Conservation (phyloP, 1,140 invertebrate genomes). For the Ridgeia piscesae region DNA sequence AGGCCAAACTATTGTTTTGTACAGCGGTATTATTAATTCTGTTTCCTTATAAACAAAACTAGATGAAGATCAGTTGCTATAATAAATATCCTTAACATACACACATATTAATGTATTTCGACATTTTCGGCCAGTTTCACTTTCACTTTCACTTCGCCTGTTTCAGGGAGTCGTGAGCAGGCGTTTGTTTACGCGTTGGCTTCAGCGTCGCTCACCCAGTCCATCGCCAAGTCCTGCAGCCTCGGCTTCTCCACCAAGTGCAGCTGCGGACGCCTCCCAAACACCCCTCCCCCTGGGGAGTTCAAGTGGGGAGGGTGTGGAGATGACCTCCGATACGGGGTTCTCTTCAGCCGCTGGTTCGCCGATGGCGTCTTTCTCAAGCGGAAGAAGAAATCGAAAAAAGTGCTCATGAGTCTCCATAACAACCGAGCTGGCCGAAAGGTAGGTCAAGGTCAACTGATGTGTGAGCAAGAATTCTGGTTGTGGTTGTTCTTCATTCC, state of each 20-base stretch:
- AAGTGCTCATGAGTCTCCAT: conserved; percentile 61
- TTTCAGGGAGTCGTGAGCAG: conserved; percentile 73
- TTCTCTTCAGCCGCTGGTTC: conserved; percentile 24
- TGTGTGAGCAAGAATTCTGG: no score
- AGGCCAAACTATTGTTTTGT: no score
- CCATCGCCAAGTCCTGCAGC: conserved; percentile 71
- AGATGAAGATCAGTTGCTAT: no score
- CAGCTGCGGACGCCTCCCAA: conserved; percentile 67
- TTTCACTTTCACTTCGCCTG: no score
- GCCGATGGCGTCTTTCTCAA: conserved; percentile 16
- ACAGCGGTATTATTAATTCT: no score
- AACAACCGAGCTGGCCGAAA: conserved; percentile 62
- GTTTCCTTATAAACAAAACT: no score
- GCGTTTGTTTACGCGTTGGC: conserved; percentile 74
- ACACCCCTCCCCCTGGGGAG: conserved; percentile 61
- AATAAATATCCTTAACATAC: no score
- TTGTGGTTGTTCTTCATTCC: no score
- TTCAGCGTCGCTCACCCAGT: conserved; percentile 71
- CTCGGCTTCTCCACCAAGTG: conserved; percentile 69
- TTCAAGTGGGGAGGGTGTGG: conserved; percentile 76
- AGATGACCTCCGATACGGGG: conserved; percentile 59
- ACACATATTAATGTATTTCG: no score
- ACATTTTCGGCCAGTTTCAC: no score
- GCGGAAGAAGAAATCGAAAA: conserved; percentile 25
- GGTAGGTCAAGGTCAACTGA: conserved; percentile 39